Base-by-base conservation (phyloP, 2,888 invertebrate species). In the Julus scandinavius region DNA sequence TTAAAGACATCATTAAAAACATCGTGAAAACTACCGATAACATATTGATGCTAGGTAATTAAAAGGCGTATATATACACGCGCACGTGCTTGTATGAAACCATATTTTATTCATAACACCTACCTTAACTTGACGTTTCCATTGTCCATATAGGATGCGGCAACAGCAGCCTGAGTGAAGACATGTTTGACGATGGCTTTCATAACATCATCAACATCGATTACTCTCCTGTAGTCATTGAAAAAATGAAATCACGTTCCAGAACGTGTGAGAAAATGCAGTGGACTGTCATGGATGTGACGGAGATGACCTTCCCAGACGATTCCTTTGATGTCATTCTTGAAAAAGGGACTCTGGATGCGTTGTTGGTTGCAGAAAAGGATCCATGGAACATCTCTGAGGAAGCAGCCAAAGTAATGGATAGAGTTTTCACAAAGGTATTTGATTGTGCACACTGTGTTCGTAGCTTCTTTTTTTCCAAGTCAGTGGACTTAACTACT, bases 321-420 rank as follows among this genome's bases (percentile, higher is more conserved):
- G 90, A 89, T 45, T 90, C 91, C 2, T 93, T 93, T 91, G 93
- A 93, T 90, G 91, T 93, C 41, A 92, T 93, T 45, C 89, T 93
- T 80, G 93, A 93, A 89, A 93, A 93, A 90, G 93, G 93, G 5
- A 93, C 93, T 20, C 90, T 93, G 38, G 93, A 93, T 90, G 92
- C 92, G 17, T 89, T 93, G 72, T 90, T 93, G 87, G 93, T 93
- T 13, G 91, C 91, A n/a, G 92, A 92, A 89, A 92, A 90, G 89
- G 91, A 92, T 89, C 92, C 92, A 0, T 92, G 92, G 92, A 90
- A 91, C 86, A 90, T 91, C 20, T 91, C 91, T 6, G 89, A 90
- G 50, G 91, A 91, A 85, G 91, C 90, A 6, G 83, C 89, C n/a
- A 83, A 87, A 1, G 89, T 90, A 63, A 91, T 92, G 84, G 90